Conservation (phyloP, 2,888 invertebrate genomes). For the Caenorhabditis becei region DNA sequence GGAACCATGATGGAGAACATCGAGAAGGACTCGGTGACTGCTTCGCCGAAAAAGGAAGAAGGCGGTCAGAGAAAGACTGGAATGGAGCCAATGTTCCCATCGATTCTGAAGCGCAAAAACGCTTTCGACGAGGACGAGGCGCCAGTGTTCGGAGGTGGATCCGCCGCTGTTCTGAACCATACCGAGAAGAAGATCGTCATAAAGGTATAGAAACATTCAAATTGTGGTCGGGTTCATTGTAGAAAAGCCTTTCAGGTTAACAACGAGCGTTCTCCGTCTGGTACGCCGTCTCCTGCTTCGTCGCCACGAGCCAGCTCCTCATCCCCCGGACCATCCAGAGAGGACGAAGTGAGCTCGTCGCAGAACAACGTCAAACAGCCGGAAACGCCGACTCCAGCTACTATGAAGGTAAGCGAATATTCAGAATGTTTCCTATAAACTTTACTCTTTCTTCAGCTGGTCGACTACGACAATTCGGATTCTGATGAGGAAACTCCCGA, state of each 20-base stretch:
- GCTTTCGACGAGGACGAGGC: constrained; percentile 67
- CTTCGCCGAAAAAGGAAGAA: constrained; percentile 56
- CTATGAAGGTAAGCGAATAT: constrained; percentile 52
- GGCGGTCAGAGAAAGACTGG: constrained; percentile 71
- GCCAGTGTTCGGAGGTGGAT: constrained; percentile 58
- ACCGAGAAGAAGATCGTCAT: constrained; percentile 68
- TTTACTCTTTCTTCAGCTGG: constrained; percentile 59
- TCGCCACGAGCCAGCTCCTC: constrained; percentile 51
- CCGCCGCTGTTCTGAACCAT: constrained; percentile 31
- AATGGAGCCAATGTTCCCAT: constrained; percentile 77
- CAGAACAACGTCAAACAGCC: constrained; percentile 60
- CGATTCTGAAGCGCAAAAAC: constrained; percentile 68
- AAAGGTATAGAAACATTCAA: constrained; percentile 53
- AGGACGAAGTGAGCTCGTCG: constrained; percentile 72
- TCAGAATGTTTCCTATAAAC: too few species aligned
- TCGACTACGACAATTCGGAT: constrained; percentile 73
- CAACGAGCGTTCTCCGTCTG: constrained; percentile 59
- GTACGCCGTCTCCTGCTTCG: constrained; percentile 58
- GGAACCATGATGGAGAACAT: constrained; percentile 52
- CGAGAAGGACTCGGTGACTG: constrained; percentile 59
- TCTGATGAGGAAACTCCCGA: constrained; percentile 63
- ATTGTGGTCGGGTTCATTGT: constrained; percentile 18
- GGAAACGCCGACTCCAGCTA: constrained; percentile 51
- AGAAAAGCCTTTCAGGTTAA: constrained; percentile 53
- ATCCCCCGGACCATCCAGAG: constrained; percentile 63